phyloP scores from a whole-genome alignment of 2,113 vertebrate species.

The Phalacrocorax carbo region DNA sequence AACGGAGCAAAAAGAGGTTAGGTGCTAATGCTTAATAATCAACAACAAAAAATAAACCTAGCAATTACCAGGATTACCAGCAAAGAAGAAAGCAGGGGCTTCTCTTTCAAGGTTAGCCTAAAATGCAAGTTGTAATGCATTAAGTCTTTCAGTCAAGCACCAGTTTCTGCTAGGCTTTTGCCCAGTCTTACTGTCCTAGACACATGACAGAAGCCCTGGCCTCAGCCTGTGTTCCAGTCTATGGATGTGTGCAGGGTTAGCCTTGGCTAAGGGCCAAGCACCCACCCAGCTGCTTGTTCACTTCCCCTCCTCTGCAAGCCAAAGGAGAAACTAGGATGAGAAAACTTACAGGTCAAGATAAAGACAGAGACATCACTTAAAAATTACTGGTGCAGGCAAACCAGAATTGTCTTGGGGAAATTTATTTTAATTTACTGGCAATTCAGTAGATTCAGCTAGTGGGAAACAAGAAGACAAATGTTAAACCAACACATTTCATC shows the following conservation, averaged over 20 bases:
- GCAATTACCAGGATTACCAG: background rate
- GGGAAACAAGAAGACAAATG: background rate
- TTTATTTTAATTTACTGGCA: background rate
- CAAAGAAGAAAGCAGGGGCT: background rate
- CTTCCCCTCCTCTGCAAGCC: background rate
- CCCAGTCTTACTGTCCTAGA: background rate
- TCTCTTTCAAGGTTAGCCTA: background rate
- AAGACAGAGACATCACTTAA: background rate
- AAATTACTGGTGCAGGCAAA: background rate
- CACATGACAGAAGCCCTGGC: background rate
- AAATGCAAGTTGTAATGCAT: background rate
- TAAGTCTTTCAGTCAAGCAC: background rate
- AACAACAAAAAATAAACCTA: background rate
- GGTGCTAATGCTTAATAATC: background rate
- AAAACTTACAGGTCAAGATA: background rate
- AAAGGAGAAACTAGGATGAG: background rate
- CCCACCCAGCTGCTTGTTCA: rapidly evolving
- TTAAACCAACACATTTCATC: background rate
- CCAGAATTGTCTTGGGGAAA: background rate
- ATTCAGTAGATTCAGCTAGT: background rate
- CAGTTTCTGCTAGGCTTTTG: background rate
- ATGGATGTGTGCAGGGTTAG: background rate
- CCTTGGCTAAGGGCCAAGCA: too few species aligned
- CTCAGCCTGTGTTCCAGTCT: background rate
- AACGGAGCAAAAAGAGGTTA: background rate